Evolutionary conservation across 2,888 invertebrate genomes (phyloP).

Genomic region (Melieria omissa): DNA sequence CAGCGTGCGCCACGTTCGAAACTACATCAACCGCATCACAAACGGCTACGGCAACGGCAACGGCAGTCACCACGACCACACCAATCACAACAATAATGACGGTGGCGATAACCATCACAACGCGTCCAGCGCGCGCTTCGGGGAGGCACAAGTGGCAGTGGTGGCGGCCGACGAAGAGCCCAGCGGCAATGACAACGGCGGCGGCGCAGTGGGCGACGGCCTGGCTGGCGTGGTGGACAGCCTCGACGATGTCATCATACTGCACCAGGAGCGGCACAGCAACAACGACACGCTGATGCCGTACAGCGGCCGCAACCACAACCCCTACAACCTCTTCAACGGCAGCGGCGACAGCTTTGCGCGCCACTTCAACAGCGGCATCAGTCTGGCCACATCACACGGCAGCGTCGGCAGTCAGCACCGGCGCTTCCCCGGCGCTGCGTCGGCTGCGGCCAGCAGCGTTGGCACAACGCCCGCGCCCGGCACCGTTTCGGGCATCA

Average conservation of each 20-base stretch:
- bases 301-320: conserved; percentile 8
- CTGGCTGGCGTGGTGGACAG: no score
- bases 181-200: no score
- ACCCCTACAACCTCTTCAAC: conserved; percentile 1
- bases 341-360: not conserved
- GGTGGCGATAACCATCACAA: conserved; percentile 5
- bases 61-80: not conserved
- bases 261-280: conserved; percentile 8
- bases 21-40: not conserved
- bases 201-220: no score
- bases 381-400: not conserved
- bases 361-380: not conserved
- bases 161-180: no score
- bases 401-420: not conserved
- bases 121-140: not conserved
- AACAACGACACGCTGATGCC: not conserved
- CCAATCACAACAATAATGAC: conserved; percentile 14
- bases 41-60: no score
- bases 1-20: not conserved
- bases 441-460: not conserved
- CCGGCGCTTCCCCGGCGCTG: not conserved
- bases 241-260: not conserved
- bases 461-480: not conserved
- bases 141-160: not conserved
- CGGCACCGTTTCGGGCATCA: not conserved